Conservation (phyloP, 2,888 invertebrate species). For the Odontocerum albicorne region DNA sequence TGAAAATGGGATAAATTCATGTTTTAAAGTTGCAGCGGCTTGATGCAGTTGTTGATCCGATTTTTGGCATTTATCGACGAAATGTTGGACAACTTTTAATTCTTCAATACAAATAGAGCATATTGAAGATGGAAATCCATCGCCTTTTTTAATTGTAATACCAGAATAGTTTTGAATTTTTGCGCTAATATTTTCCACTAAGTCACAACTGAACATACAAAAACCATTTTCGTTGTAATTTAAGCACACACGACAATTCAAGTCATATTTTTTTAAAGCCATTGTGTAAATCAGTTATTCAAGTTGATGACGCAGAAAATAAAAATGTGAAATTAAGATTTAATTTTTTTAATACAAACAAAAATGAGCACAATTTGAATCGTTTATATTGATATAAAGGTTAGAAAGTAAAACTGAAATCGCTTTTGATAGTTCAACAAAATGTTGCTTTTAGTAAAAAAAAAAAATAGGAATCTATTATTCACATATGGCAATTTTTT, state of each 20-base stretch:
- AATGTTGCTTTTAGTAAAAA: no score
- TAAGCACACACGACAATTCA: conserved; percentile 36
- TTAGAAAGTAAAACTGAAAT: no score
- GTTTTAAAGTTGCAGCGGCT: background rate
- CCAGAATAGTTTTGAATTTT: conserved; percentile 1
- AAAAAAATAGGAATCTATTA: no score
- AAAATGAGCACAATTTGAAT: no score
- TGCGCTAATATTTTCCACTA: background rate
- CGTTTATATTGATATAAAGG: no score
- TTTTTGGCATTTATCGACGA: conserved; percentile 4
- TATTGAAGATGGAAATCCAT: background rate
- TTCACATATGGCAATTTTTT: no score
- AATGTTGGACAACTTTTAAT: background rate
- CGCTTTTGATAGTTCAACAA: no score
- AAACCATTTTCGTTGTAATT: background rate
- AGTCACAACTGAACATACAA: background rate
- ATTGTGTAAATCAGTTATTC: no score
- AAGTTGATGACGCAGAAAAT: no score
- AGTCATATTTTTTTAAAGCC: background rate
- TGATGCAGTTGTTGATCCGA: conserved; percentile 1
- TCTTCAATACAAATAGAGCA: conserved; percentile 4
- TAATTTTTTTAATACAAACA: no score
- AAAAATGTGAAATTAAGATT: no score
- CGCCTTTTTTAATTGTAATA: background rate
- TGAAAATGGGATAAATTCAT: background rate